Evolutionary conservation across 2,888 invertebrate genomes (phyloP).

Genomic region (Lasioglossum morio): DNA sequence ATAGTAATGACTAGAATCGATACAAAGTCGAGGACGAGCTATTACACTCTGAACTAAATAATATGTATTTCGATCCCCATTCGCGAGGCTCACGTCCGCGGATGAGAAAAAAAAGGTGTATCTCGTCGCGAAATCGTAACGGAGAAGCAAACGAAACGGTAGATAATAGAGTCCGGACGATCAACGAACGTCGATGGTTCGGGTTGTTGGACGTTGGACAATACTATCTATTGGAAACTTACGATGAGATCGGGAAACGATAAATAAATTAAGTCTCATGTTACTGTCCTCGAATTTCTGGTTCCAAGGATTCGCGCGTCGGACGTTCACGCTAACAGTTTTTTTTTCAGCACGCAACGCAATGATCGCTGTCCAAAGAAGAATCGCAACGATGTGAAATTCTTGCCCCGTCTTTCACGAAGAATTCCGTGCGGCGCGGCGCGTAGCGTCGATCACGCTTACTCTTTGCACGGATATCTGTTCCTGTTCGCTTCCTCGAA

Average conservation of each 20-base stretch:
- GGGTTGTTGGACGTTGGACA: neutral
- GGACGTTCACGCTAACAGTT: neutral
- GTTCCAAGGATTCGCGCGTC: slow-evolving; percentile 3
- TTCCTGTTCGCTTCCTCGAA: neutral
- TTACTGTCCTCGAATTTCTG: slow-evolving; percentile 43
- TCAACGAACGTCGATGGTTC: neutral
- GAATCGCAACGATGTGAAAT: neutral
- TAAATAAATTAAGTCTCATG: slow-evolving; percentile 50
- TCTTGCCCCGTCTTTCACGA: neutral
- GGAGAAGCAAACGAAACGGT: neutral
- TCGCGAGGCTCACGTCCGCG: neutral
- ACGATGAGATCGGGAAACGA: slow-evolving; percentile 24
- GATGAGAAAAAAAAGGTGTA: neutral
- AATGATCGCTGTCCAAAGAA: neutral
- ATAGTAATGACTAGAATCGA: slow-evolving; percentile 68
- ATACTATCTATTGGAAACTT: slow-evolving; percentile 3
- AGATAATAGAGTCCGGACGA: neutral
- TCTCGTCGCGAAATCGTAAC: neutral
- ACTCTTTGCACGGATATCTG: neutral
- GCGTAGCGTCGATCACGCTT: neutral
- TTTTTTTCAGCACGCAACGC: neutral
- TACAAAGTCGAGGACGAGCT: slow-evolving; percentile 28
- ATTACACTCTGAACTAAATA: neutral
- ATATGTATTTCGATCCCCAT: neutral
- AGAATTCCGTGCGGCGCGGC: neutral